Percentiles rank a stretch among this genome's conserved stretches.
phyloP scores from a whole-genome alignment of 2,888 invertebrate species.

The Noctua janthina region DNA sequence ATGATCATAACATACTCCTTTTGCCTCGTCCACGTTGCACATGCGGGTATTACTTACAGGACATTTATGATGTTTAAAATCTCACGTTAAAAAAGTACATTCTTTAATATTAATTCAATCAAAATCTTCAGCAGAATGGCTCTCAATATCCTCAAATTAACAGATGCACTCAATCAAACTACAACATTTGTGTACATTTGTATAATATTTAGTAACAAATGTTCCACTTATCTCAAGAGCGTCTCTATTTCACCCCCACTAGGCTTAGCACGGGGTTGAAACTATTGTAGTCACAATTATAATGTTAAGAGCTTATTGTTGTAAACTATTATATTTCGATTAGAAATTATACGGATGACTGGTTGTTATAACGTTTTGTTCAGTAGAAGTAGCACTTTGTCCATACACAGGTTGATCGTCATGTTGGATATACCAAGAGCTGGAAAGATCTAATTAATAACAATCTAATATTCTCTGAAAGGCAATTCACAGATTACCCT shows the following conservation, averaged over 20 bases:
- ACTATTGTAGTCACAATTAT: slow-evolving; percentile 50
- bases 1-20: too few relatives aligned
- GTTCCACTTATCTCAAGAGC: slow-evolving; percentile 50
- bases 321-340: slow-evolving; percentile 29
- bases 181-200: slow-evolving; percentile 42
- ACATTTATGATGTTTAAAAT: background rate
- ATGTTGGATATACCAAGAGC: background rate
- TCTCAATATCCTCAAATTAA: background rate
- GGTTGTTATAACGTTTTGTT: background rate
- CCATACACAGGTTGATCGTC: background rate
- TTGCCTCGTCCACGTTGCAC: too few relatives aligned
- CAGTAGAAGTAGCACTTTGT: background rate
- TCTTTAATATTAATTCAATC: background rate
- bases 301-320: slow-evolving; percentile 27
- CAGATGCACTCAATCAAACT: slow-evolving; percentile 47
- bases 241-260: slow-evolving; percentile 51
- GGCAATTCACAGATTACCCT: background rate
- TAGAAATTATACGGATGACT: slow-evolving; percentile 17
- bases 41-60: too few relatives aligned
- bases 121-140: background rate
- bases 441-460: background rate
- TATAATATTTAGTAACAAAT: slow-evolving; percentile 62
- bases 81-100: background rate
- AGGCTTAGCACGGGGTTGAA: background rate
- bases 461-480: background rate